Evolutionary conservation across 2,888 invertebrate genomes (phyloP).

Genomic region (Fragum sueziense): DNA sequence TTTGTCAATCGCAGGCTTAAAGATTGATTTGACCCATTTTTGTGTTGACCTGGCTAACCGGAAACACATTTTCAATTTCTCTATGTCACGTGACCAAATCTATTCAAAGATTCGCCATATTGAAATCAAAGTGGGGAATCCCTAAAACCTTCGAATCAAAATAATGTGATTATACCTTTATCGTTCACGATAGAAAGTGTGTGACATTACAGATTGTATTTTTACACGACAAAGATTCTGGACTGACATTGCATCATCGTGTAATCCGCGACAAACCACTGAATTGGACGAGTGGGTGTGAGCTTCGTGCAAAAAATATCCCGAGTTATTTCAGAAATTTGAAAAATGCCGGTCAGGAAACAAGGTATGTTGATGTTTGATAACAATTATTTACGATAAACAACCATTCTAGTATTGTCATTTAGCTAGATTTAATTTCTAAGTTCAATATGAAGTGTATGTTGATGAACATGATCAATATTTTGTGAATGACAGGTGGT

Average conservation of each 20-base stretch:
- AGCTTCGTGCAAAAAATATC: constrained; percentile 47
- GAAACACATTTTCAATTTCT: constrained; percentile 4
- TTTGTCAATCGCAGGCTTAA: too few relatives aligned
- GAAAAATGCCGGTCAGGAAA: constrained; percentile 77
- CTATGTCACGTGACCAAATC: constrained; percentile 53
- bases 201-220: not conserved
- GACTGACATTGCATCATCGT: constrained; percentile 1
- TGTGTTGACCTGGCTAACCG: not conserved
- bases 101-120: constrained; percentile 62
- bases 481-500: not conserved
- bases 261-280: not conserved
- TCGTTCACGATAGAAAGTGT: not conserved
- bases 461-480: not conserved
- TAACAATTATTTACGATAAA: not conserved
- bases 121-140: constrained; percentile 53
- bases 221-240: not conserved
- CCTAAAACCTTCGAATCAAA: constrained; percentile 22
- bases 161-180: constrained; percentile 24
- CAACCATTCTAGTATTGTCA: too few relatives aligned
- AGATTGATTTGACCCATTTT: not conserved
- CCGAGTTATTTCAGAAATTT: constrained; percentile 58
- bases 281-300: constrained; percentile 50
- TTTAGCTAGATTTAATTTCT: too few relatives aligned
- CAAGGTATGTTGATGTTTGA: constrained; percentile 66
- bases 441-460: not conserved